These are phyloP conservation scores for Diorhabda elongata DNA, from an alignment of 1,140 invertebrate species.

Conservation along the genomic window DNA sequence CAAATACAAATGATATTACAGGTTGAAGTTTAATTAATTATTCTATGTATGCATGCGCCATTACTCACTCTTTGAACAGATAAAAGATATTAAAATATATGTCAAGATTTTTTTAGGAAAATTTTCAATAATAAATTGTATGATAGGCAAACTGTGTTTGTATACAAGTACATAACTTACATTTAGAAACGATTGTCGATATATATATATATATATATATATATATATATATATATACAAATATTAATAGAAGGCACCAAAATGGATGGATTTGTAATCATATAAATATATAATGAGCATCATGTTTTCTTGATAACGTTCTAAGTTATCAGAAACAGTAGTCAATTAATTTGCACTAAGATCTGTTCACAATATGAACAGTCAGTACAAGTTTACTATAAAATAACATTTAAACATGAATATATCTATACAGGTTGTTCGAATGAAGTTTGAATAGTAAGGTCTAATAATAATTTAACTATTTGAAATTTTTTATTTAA, in stretches of 20 bases:
- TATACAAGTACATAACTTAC: too few species aligned
- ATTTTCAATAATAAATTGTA: too few species aligned
- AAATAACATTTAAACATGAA: constrained; percentile 4
- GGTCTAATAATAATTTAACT: too few species aligned
- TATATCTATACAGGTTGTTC: neutral
- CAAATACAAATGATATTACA: too few species aligned
- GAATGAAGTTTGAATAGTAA: too few species aligned
- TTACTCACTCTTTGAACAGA: too few species aligned
- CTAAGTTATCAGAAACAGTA: constrained; percentile 9
- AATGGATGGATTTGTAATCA: constrained; percentile 19
- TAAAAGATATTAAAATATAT: too few species aligned
- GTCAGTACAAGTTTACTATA: neutral
- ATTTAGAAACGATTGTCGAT: neutral
- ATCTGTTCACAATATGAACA: constrained; percentile 5
- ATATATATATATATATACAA: constrained; percentile 18
- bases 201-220: constrained; percentile 18
- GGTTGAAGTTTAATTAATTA: too few species aligned
- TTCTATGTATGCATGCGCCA: too few species aligned
- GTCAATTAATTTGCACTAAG: neutral
- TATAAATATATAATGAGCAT: constrained; percentile 16
- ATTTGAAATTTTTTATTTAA: too few species aligned
- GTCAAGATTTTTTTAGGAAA: too few species aligned
- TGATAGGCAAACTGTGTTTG: too few species aligned
- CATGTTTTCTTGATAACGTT: constrained; percentile 16
- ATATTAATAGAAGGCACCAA: constrained; percentile 22